phyloP scores from a whole-genome alignment of 2,888 invertebrate species.

The Dinocampus coccinellae region DNA sequence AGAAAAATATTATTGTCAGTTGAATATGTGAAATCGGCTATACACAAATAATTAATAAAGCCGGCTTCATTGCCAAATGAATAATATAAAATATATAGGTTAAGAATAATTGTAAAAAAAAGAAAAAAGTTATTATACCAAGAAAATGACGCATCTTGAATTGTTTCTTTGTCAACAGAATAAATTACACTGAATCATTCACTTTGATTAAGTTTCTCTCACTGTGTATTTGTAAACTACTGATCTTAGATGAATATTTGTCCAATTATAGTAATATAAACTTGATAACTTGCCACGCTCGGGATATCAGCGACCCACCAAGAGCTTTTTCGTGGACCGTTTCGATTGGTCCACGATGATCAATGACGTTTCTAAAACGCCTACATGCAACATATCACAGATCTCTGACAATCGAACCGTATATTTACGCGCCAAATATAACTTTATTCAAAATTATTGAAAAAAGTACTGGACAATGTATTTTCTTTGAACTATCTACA shows the following conservation, averaged over 20 bases:
- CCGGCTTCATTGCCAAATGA: background rate
- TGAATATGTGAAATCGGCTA: too few species aligned
- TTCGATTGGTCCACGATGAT: constrained; percentile 60
- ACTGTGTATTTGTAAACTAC: background rate
- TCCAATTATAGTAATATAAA: background rate
- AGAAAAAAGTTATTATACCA: background rate
- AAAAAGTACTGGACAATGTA: too few species aligned
- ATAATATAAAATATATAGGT: background rate
- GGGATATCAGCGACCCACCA: background rate
- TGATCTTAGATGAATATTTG: background rate
- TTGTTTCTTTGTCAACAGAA: background rate
- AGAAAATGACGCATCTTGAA: background rate
- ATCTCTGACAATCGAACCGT: too few species aligned
- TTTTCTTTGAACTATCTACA: too few species aligned
- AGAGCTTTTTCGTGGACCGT: constrained; percentile 61
- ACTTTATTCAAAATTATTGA: too few species aligned
- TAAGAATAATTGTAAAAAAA: background rate
- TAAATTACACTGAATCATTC: background rate
- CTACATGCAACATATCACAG: background rate
- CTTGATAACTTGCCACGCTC: background rate
- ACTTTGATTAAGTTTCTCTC: background rate
- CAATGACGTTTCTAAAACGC: constrained; percentile 9
- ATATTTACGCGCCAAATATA: too few species aligned
- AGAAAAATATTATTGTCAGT: background rate
- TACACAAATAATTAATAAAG: background rate